These are phyloP conservation scores for Promerops cafer DNA, from an alignment of 2,113 vertebrate species.

Conservation along the genomic window DNA sequence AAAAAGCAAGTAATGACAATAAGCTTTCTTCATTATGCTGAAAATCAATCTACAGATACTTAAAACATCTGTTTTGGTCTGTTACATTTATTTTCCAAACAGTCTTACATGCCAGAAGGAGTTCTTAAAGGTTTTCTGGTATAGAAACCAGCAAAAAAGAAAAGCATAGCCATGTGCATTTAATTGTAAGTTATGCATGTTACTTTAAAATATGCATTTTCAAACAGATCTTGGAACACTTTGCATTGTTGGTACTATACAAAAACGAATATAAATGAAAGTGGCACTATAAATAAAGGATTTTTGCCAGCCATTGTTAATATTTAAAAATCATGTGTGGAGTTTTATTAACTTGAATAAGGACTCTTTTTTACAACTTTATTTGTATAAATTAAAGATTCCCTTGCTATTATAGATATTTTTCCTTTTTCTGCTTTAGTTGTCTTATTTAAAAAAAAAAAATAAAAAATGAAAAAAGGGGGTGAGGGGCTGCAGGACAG, in stretches of 20 bases:
- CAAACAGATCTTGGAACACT: conserved; percentile 1
- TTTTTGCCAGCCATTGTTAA: conserved; percentile 46
- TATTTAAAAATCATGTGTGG: conserved; percentile 46
- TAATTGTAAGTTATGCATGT: background rate
- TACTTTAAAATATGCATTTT: conserved; percentile 29
- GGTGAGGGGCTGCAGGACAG: background rate
- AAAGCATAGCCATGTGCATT: background rate
- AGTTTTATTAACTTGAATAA: conserved; percentile 46
- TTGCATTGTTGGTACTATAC: conserved; percentile 25
- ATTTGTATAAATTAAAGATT: conserved; percentile 55
- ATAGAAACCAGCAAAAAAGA: background rate
- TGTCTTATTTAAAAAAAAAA: background rate
- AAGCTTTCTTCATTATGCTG: background rate
- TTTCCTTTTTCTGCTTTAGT: conserved; percentile 46
- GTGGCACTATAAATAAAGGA: conserved; percentile 47
- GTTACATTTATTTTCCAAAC: background rate
- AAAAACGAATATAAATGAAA: conserved; percentile 47
- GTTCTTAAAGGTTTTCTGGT: background rate
- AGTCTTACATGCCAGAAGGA: background rate
- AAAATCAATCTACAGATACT: background rate
- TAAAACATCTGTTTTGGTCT: background rate
- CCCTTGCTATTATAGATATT: conserved; percentile 15
- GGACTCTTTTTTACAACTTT: background rate
- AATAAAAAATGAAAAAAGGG: background rate
- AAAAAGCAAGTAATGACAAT: background rate